These are phyloP conservation scores for Carterocephalus palaemon DNA, from an alignment of 2,888 invertebrate genomes.

Conservation along the genomic window DNA sequence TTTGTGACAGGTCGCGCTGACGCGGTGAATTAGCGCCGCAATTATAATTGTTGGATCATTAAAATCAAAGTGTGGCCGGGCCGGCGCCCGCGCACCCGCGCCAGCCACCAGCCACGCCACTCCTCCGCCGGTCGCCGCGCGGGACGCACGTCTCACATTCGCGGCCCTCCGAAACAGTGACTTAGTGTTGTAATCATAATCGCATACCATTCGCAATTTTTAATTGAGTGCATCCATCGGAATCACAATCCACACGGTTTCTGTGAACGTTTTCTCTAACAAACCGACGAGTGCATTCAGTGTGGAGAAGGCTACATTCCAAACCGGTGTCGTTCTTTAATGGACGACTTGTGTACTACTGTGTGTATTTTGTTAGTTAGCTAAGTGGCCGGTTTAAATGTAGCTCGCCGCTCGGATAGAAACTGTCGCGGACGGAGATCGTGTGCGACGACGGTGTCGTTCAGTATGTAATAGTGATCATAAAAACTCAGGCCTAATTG, in stretches of 20 bases:
- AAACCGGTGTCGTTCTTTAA: conserved; percentile 75
- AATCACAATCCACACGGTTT: conserved; percentile 39
- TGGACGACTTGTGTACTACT: conserved; percentile 69
- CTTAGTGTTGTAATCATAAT: conserved; percentile 44
- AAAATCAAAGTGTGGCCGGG: conserved; percentile 56
- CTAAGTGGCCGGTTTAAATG: conserved; percentile 53
- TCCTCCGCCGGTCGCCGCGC: conserved; percentile 52
- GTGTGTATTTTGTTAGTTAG: conserved; percentile 62
- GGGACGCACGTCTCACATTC: conserved; percentile 43
- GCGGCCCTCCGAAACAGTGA: conserved; percentile 37
- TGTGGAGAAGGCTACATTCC: conserved; percentile 74
- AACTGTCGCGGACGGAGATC: conserved; percentile 37
- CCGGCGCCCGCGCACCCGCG: conserved; percentile 43
- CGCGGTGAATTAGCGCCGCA: conserved; percentile 30
- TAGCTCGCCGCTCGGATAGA: conserved; percentile 37
- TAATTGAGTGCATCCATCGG: conserved; percentile 39
- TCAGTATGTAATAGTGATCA: conserved; percentile 45
- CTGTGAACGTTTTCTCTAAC: conserved; percentile 48
- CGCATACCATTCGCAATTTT: conserved; percentile 37
- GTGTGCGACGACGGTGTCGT: conserved; percentile 35
- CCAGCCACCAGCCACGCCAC: conserved; percentile 43
- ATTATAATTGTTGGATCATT: conserved; percentile 40
- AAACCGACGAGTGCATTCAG: conserved; percentile 63
- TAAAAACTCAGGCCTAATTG: conserved; percentile 35
- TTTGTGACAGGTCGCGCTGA: conserved; percentile 36